phyloP scores from a whole-genome alignment of 2,113 vertebrate species.

The Micronycteris hirsuta region DNA sequence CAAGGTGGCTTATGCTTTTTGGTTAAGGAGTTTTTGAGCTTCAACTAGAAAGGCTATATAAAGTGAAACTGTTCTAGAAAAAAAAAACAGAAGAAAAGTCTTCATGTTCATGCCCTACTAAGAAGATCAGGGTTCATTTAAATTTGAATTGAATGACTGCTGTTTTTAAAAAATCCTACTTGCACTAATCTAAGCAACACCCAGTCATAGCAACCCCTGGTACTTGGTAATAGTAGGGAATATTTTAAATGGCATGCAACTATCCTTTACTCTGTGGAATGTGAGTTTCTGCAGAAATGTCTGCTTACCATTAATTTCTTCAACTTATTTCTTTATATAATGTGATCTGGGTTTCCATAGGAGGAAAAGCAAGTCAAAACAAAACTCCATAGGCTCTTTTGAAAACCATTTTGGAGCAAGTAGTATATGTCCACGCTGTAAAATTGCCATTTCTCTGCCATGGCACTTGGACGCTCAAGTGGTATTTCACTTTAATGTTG shows the following conservation, averaged over 20 bases:
- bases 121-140: constrained; percentile 21
- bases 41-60: not conserved
- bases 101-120: not conserved
- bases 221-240: not conserved
- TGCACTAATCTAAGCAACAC: not conserved
- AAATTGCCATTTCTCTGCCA: not conserved
- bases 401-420: not conserved
- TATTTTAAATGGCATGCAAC: not conserved
- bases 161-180: not conserved
- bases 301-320: not conserved
- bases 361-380: not conserved
- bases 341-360: not conserved
- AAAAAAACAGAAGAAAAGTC: not conserved
- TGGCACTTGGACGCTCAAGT: not conserved
- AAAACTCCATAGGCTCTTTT: not conserved
- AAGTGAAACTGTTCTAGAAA: not conserved
- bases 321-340: not conserved
- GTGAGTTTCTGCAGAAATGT: not conserved
- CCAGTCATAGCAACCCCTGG: not conserved
- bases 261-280: not conserved
- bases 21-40: not conserved
- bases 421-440: not conserved
- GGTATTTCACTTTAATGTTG: not conserved
- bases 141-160: not conserved
- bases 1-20: not conserved